These are phyloP conservation scores for Myotis davidii DNA, from an alignment of 2,113 vertebrate genomes.

Conservation along the genomic window DNA sequence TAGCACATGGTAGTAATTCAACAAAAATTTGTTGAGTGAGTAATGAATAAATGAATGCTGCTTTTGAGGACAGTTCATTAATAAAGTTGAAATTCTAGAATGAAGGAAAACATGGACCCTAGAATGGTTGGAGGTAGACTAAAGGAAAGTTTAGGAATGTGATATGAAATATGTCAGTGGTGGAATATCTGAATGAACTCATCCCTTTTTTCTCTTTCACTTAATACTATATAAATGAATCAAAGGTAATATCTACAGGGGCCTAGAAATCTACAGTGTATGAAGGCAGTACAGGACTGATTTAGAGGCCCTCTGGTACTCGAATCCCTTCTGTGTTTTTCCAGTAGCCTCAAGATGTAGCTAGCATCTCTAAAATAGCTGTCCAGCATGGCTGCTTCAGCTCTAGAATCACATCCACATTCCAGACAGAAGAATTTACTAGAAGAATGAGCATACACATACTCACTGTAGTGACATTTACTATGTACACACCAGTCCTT, in stretches of 20 bases:
- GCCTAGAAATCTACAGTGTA: background rate
- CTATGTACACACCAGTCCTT: background rate
- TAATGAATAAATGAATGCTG: slow-evolving; percentile 11
- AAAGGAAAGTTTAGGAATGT: background rate
- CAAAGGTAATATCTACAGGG: background rate
- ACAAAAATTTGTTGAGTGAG: background rate
- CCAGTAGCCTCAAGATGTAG: background rate
- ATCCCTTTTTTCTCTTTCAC: background rate
- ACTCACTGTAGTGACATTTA: background rate
- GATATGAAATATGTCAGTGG: background rate
- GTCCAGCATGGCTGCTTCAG: background rate
- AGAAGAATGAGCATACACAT: background rate
- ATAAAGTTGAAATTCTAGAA: background rate
- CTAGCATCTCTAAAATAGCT: background rate
- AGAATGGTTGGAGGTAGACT: background rate
- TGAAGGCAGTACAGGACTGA: background rate
- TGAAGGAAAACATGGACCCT: background rate
- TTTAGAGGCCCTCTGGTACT: background rate
- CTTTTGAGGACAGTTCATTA: slow-evolving; percentile 16
- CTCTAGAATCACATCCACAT: background rate
- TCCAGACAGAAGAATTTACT: slow-evolving; percentile 14
- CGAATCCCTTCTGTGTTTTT: background rate
- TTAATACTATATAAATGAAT: background rate
- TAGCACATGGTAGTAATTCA: background rate
- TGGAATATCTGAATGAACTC: background rate